Evolutionary conservation across 1,140 invertebrate genomes (phyloP), one percentile per base, ranked within the genome.

Genomic region (Choristoneura fumiferana): DNA sequence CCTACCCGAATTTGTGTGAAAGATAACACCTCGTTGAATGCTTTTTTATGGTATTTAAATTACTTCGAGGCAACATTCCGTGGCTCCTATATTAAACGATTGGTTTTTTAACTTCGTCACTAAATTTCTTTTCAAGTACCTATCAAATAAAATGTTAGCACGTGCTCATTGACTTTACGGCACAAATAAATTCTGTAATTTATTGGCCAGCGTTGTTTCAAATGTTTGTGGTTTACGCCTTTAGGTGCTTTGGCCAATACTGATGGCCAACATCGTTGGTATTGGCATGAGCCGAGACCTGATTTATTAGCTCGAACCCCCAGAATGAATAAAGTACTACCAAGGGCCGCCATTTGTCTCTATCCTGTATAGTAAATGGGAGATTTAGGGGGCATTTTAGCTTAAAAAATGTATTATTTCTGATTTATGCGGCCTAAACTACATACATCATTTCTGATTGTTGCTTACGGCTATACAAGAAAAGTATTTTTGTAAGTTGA

Each of bases 281-380:
- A 74, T 74, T 69, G 71, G 72, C 73, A 60, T 38, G 67, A 34
- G 14, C 37, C 35, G 22, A 29, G 2, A 6, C 17, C 69, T 81
- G 78, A 83, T 83, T 83, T 83, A 81, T 83, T 62, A 33, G 40
- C 56, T 37, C 63, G 66, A 67, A 58, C 73, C 76, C 76, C 61
- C 63, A 49, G 67, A 75, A 76, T 75, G 76, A 80, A 79, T 78
- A 78, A 79, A 69, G 70, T 73, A 81, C 66, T 57, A 68, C 62
- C 64, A 67, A 36, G 15, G 65, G 65, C 58, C 37, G 62, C 77
- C 71, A 84, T 84, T 80, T 78, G 71, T 84, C 75, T 84, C 71
- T 66, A 81, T 78, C 70, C 73, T 78, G 76, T 80, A 76, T 73
- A 64, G 63, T 67, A 84, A 84, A 81, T 72, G 73, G 52, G 61